phyloP scores from a whole-genome alignment of 2,113 vertebrate genomes.

The Rattus rattus region DNA sequence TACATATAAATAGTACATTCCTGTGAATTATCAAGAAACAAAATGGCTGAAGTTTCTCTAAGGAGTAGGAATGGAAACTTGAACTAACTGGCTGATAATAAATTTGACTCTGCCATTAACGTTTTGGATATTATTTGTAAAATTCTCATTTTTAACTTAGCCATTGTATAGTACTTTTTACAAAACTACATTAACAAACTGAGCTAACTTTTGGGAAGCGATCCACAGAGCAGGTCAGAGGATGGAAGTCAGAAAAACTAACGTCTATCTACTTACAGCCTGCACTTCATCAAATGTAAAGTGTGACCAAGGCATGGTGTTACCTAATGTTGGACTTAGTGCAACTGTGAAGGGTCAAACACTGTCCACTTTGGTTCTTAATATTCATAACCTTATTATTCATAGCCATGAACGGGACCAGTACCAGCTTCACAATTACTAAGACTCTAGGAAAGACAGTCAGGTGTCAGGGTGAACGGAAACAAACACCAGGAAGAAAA shows the following conservation, averaged over 20 bases:
- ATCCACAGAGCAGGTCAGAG: neutral
- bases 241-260: no score
- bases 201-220: slow-evolving; percentile 21
- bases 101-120: neutral
- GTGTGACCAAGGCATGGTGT: slow-evolving; percentile 3
- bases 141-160: slow-evolving; percentile 52
- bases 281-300: slow-evolving; percentile 6
- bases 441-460: neutral
- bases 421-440: neutral
- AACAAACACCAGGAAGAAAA: slow-evolving; percentile 53
- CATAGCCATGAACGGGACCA: neutral
- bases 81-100: slow-evolving; percentile 1
- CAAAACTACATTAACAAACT: slow-evolving; percentile 8
- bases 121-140: slow-evolving; percentile 12
- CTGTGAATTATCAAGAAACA: slow-evolving; percentile 50
- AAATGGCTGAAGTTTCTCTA: slow-evolving; percentile 10
- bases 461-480: neutral
- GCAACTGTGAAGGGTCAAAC: neutral
- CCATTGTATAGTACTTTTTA: neutral
- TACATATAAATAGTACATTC: neutral
- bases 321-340: slow-evolving; percentile 22
- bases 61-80: neutral
- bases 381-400: neutral
- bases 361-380: neutral
- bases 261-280: slow-evolving; percentile 16